Evolutionary conservation across 2,797 vertebrate genomes (phyloP).

Genomic region (Carduelis carduelis): DNA sequence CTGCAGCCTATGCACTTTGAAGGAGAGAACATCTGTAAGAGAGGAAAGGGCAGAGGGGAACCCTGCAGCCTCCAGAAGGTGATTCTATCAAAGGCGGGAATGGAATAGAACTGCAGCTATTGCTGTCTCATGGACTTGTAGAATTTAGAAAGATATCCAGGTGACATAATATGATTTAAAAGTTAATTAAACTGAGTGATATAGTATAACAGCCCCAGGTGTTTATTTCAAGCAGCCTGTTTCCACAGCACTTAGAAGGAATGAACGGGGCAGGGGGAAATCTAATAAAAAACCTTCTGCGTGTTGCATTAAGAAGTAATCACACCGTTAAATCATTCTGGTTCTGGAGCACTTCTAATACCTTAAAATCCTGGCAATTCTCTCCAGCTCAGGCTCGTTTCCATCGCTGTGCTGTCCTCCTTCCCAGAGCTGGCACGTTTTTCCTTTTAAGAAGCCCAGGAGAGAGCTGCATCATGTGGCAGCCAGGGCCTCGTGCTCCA

Average conservation of each 20-base stretch:
- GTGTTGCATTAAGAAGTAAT: conserved; percentile 66
- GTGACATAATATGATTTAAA: conserved; percentile 73
- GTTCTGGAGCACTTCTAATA: conserved; percentile 46
- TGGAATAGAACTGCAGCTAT: not conserved
- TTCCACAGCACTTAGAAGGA: conserved; percentile 47
- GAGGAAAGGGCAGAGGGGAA: not conserved
- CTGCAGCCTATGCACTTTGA: not conserved
- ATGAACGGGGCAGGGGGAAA: conserved; percentile 27
- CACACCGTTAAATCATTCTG: conserved; percentile 55
- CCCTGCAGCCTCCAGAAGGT: not conserved
- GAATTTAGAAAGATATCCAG: conserved; percentile 25
- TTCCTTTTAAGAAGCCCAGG: conserved; percentile 37
- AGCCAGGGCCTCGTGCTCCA: not conserved
- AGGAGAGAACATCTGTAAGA: not conserved
- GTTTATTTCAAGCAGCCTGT: conserved; percentile 67
- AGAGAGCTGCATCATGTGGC: not conserved
- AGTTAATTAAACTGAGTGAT: conserved; percentile 75
- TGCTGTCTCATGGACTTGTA: not conserved
- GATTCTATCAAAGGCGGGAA: not conserved
- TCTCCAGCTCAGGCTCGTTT: conserved; percentile 16
- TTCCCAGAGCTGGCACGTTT: not conserved
- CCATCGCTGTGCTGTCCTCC: not conserved
- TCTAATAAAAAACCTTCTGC: conserved; percentile 65
- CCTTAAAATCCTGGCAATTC: conserved; percentile 27
- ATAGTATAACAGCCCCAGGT: conserved; percentile 61